phyloP scores from a whole-genome alignment of 2,797 vertebrate species.

The Esox lucius region DNA sequence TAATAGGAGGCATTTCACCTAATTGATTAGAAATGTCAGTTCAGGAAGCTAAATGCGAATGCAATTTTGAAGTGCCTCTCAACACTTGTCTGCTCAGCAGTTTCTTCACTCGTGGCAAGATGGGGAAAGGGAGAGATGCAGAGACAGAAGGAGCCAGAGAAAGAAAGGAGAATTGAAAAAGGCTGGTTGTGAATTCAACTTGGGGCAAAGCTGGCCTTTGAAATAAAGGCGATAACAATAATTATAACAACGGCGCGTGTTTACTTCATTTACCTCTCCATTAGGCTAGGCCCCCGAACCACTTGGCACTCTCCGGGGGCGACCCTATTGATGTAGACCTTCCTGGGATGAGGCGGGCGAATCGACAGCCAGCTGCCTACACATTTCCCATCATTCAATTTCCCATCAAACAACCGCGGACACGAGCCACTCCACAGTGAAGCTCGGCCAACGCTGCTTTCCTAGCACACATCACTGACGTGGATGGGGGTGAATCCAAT shows the following conservation, averaged over 20 bases:
- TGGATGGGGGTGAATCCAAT: conserved; percentile 28
- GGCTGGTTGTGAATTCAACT: not conserved
- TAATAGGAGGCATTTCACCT: conserved; percentile 24
- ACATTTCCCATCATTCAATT: conserved; percentile 45
- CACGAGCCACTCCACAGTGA: conserved; percentile 14
- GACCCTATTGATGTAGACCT: conserved; percentile 4
- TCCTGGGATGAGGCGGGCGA: not conserved
- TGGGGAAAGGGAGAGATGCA: conserved; percentile 24
- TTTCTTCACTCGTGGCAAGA: conserved; percentile 2
- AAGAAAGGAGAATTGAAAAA: conserved; percentile 10
- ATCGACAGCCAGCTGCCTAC: conserved; percentile 40
- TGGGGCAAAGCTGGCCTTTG: conserved; percentile 1
- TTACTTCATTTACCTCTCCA: conserved; percentile 31
- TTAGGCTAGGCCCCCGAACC: conserved; percentile 10
- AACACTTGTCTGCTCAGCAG: not conserved
- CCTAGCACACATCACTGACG: not conserved
- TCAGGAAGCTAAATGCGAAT: conserved; percentile 22
- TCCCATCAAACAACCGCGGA: conserved; percentile 24
- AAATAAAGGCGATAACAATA: not conserved
- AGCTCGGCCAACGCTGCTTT: conserved; percentile 16
- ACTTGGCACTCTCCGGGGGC: not conserved
- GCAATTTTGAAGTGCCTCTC: conserved; percentile 15
- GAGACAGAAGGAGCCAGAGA: not conserved
- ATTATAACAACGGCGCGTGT: not conserved
- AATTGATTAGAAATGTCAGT: conserved; percentile 39